Base-by-base conservation (phyloP, 2,113 vertebrate genomes). In the Vidua chalybeata region DNA sequence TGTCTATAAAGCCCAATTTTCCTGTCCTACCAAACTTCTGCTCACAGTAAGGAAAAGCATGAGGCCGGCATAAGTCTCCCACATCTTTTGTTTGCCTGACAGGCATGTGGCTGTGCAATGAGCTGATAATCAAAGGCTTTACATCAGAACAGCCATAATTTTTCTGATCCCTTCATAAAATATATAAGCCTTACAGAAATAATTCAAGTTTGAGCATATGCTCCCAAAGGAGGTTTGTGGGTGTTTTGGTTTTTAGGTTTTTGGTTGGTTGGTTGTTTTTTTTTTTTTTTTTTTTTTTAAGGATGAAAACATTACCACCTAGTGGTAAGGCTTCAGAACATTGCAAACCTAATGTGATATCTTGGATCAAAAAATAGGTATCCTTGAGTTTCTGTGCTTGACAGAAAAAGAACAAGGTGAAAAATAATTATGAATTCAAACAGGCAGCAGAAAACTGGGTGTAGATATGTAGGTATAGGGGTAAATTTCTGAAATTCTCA, bases 61-160 rank as follows among this genome's bases (percentile, higher is more conserved):
- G 55, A 83, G 75, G 66, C 67, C 54, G 72, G 41, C 37, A 8
- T 73, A 91, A 74, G n/a, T 76, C 90, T 90, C n/a, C 51, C 10
- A 54, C 23, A 19, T 61, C 62, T 80, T 91, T 68, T 91, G 55
- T 78, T 92, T 77, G 55, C 43, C 67, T 96, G 88, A 85, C 37
- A 85, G 46, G 49, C 46, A 30, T 33, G 37, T 69, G n/a, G 67
- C 85, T 86, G 51, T 43, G 79, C 55, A 72, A 43, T 27, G 63
- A 94, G 78, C 28, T 90, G 82, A 71, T 88, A 90, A 96, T 86
- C 90, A 85, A 85, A 82, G n/a, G 58, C 49, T 83, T 89, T 64
- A 54, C 49, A 64, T 76, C 31, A 48, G 26, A 92, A 72, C 72
- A 89, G 39, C 63, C 55, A 51, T 66, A 49, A 39, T 84, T 92